Evolutionary conservation across 2,888 invertebrate species (phyloP), one percentile per base, ranked within the genome.

Genomic region (Troides aeacus): DNA sequence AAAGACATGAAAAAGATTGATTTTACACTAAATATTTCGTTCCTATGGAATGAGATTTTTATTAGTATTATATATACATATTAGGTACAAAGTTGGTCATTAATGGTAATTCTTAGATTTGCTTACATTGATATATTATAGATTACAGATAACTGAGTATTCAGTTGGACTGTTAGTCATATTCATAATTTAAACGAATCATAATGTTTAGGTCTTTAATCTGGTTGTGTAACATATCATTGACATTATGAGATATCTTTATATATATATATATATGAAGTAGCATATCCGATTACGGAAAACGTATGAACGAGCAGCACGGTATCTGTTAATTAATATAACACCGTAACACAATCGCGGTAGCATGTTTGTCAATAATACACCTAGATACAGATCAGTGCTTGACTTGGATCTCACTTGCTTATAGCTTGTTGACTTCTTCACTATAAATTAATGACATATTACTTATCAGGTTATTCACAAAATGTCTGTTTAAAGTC

Each of bases 261-360:
- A 24, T 58, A 58, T 12, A 58, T 23, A 23, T 58, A n/a, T 15
- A 24, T 24, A 58, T 24, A 21, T 58, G 23, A 21, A 24, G 4
- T 24, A 46, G 15, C 4, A 60, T 60, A 60, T 60, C 60, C n/a
- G 17, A 60, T 60, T 60, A 60, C 60, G 60, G 60, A 60, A 59
- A 59, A 59, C 59, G 30, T 36, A 17, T 36, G 17, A 36, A 36
- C 3, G 30, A 36, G 1, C 58, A 5, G n/a, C 15, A 64, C 23
- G 23, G 21, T 53, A 23, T 36, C 7, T 17, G 12, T 7, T 64
- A 65, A n/a, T 50, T 39, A 42, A 39, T 56, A 57, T 15, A 46
- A 42, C 18, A 42, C 42, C 24, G 60, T 60, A 60, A 60, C 17
- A 24, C n/a, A 58, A 53, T 53, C 53, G 53, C n/a, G 8, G 53